phyloP scores from a whole-genome alignment of 2,113 vertebrate species.

The Poicephalus gulielmi region DNA sequence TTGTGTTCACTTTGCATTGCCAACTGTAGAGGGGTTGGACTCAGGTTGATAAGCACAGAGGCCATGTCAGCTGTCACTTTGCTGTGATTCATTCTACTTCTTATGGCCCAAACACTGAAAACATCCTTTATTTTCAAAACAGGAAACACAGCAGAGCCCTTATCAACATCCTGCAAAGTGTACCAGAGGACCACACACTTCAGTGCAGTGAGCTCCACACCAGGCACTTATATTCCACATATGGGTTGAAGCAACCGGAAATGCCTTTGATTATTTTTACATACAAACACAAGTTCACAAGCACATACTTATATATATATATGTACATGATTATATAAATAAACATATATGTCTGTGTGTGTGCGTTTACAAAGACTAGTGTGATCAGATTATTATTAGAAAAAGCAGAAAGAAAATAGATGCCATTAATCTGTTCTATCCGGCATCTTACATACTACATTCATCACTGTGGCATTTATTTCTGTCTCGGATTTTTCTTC shows the following conservation, averaged over 20 bases:
- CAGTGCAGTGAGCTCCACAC: background rate
- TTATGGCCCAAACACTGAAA: background rate
- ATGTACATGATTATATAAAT: background rate
- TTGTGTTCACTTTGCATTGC: background rate
- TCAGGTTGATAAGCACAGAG: conserved; percentile 9
- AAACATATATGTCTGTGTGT: background rate
- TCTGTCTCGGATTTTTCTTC: background rate
- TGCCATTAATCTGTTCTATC: background rate
- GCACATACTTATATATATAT: background rate
- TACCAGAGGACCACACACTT: background rate
- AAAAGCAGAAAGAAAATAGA: background rate
- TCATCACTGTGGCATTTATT: background rate
- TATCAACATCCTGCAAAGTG: background rate
- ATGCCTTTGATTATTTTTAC: background rate
- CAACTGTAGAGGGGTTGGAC: background rate
- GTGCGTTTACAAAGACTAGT: background rate
- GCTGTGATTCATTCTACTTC: background rate
- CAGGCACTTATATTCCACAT: background rate
- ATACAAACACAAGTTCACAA: fast-evolving
- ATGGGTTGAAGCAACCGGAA: background rate
- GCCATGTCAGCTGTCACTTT: background rate
- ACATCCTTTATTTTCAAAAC: background rate
- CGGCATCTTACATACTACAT: background rate
- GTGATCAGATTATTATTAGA: background rate
- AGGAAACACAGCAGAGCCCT: background rate